Percentiles rank a stretch among this genome's conserved stretches.
These are phyloP conservation scores for Ceratosolen solmsi DNA, from an alignment of 1,140 invertebrate genomes.

Conservation along the genomic window DNA sequence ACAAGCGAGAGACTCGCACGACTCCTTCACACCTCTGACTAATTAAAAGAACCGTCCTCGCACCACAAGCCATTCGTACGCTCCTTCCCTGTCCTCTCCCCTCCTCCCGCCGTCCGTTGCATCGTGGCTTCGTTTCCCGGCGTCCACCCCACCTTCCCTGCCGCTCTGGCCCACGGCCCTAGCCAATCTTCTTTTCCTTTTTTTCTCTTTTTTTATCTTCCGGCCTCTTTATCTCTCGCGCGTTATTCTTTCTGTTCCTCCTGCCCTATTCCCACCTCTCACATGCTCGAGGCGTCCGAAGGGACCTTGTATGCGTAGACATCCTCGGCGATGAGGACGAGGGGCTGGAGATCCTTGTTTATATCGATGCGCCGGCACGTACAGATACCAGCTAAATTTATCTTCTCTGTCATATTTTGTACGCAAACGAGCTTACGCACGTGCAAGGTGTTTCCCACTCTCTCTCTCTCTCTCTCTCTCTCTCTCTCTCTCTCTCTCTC, in stretches of 20 bases:
- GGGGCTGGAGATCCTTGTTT: conserved; percentile 13
- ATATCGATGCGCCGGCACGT: conserved; percentile 5
- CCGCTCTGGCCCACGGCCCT: neutral
- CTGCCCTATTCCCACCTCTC: neutral
- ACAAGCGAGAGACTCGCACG: conserved; percentile 54
- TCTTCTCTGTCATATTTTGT: conserved; percentile 55
- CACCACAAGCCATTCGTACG: conserved; percentile 5
- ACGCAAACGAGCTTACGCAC: conserved; percentile 50
- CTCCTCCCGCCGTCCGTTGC: neutral
- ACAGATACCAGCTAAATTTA: conserved; percentile 46
- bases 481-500: neutral
- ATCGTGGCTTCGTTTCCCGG: neutral
- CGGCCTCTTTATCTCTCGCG: conserved; percentile 16
- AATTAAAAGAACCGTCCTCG: conserved; percentile 66
- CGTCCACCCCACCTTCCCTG: neutral
- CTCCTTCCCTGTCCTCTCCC: neutral
- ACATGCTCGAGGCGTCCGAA: neutral
- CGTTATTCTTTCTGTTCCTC: conserved; percentile 9
- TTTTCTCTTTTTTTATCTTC: conserved; percentile 49
- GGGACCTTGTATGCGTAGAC: neutral
- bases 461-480: neutral
- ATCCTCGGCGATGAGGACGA: neutral
- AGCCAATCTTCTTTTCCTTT: neutral
- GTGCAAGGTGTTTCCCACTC: conserved; percentile 7
- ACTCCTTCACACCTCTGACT: conserved; percentile 67